phyloP scores from a whole-genome alignment of 2,113 vertebrate species.

The Mastomys natalensis region DNA sequence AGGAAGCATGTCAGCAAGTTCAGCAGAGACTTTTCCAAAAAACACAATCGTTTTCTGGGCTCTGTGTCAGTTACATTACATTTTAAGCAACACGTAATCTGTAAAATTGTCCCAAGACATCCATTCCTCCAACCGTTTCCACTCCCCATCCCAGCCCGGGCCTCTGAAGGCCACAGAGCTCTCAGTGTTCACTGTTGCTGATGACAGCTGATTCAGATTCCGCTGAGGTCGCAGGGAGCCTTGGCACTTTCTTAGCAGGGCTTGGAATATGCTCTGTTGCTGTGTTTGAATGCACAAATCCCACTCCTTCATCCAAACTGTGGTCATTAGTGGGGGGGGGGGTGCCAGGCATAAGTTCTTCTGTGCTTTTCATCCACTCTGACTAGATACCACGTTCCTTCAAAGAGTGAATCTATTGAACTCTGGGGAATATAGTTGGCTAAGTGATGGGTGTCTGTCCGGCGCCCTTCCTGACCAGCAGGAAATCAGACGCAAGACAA shows the following conservation, averaged over 20 bases:
- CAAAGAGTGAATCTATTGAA: constrained; percentile 92
- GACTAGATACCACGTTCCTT: constrained; percentile 97
- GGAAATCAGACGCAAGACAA: too few species aligned
- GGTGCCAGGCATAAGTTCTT: constrained; percentile 92
- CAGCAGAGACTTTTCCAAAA: constrained; percentile 76
- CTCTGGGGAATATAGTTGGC: constrained; percentile 94
- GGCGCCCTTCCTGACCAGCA: too few species aligned
- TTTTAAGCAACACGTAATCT: constrained; percentile 80
- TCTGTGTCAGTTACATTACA: constrained; percentile 82
- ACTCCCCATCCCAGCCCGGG: constrained; percentile 9
- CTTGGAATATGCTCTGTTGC: constrained; percentile 95
- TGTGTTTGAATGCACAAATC: constrained; percentile 85
- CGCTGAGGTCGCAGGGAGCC: constrained; percentile 91
- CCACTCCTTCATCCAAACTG: constrained; percentile 89
- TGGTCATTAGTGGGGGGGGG: constrained; percentile 87
- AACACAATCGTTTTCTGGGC: constrained; percentile 73
- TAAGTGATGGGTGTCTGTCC: too few species aligned
- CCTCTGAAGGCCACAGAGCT: constrained; percentile 80
- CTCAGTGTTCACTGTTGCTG: constrained; percentile 91
- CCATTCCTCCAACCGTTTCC: constrained; percentile 65
- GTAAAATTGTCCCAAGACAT: constrained; percentile 77
- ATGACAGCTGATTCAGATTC: constrained; percentile 89
- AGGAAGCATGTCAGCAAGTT: constrained; percentile 74
- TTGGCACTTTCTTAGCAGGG: constrained; percentile 97
- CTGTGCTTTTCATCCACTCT: constrained; percentile 97